Conservation (phyloP, 2,888 invertebrate species). For the Acleris cristana region DNA sequence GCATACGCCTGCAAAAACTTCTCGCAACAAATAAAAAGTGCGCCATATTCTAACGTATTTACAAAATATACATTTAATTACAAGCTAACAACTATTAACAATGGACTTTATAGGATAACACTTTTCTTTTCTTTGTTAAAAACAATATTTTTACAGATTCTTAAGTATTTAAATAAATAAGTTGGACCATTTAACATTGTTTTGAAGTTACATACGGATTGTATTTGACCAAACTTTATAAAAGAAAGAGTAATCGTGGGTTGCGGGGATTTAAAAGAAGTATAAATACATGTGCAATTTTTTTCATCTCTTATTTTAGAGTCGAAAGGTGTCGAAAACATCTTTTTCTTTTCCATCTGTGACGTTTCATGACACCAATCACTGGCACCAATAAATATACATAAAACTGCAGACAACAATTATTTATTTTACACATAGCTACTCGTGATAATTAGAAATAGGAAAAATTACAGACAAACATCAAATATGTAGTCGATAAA, state of each 20-base stretch:
- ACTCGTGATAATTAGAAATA: conserved; percentile 30
- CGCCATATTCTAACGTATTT: conserved; percentile 69
- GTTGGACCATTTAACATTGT: conserved; percentile 60
- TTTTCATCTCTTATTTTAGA: too few species aligned
- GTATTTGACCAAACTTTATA: not conserved
- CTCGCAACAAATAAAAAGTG: conserved; percentile 67
- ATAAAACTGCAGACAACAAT: conserved; percentile 33
- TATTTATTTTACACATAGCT: conserved; percentile 29
- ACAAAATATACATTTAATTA: conserved; percentile 77
- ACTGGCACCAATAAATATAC: conserved; percentile 20
- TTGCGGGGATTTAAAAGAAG: too few species aligned
- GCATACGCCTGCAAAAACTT: conserved; percentile 46
- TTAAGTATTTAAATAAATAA: conserved; percentile 45
- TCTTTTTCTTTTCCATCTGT: too few species aligned
- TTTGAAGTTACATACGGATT: conserved; percentile 31
- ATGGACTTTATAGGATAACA: conserved; percentile 45
- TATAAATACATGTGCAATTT: not conserved
- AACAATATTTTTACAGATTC: conserved; percentile 38
- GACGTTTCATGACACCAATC: not conserved
- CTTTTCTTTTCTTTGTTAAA: conserved; percentile 32
- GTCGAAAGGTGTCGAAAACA: too few species aligned
- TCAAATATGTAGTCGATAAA: conserved; percentile 35
- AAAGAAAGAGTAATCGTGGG: not conserved
- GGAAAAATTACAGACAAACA: conserved; percentile 36
- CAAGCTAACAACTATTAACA: conserved; percentile 75